Conservation (phyloP, 30 jellyfish, hydroid and myxozoan species). For the Sanderia malayensis region DNA sequence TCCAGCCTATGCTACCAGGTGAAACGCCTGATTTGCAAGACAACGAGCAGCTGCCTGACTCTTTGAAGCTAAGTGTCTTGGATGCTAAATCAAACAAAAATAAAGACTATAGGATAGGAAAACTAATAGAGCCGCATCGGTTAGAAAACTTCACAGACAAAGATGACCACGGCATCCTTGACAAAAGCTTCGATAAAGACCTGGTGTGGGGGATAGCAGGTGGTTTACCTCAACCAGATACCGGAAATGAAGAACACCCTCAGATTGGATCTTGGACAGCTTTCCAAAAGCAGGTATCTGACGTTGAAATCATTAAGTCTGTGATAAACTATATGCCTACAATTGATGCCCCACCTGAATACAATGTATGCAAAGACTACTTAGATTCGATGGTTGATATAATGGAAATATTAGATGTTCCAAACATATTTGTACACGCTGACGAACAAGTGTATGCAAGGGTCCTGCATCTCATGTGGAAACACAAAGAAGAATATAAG, state of each 20-base stretch:
- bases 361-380: too few relatives aligned
- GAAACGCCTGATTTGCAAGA: neutral
- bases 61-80: neutral
- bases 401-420: neutral
- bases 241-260: too few relatives aligned
- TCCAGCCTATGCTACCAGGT: neutral
- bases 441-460: constrained; percentile 8
- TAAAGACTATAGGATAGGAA: neutral
- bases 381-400: neutral
- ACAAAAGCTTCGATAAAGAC: too few relatives aligned
- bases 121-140: neutral
- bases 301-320: too few relatives aligned
- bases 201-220: too few relatives aligned
- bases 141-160: neutral
- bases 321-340: too few relatives aligned
- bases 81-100: neutral
- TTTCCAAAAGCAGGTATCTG: too few relatives aligned
- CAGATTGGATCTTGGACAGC: too few relatives aligned
- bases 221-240: too few relatives aligned
- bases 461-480: neutral
- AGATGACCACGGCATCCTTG: neutral
- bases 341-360: too few relatives aligned
- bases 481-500: neutral
- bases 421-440: constrained; percentile 12
- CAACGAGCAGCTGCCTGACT: neutral